Evolutionary conservation across 2,888 invertebrate genomes (phyloP), one percentile per base, ranked within the genome.

Genomic region (Papilio demoleus): DNA sequence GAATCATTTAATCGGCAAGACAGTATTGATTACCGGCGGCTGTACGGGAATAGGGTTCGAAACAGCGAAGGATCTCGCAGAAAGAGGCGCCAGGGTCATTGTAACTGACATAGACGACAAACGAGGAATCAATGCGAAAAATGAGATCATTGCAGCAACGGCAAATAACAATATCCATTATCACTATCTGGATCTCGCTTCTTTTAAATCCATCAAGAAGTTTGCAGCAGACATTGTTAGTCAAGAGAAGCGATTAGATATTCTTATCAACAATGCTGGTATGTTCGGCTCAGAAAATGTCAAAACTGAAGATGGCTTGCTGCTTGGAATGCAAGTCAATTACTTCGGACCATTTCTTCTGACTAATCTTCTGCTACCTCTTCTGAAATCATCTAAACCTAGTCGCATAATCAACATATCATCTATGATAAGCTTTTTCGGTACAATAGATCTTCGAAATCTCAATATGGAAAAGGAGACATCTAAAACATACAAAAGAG

Each of bases 21-120:
- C 96, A 2, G 96, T 96, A 14, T 93, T 98, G 64, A 94, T 98
- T 42, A 98, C 97, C 11, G 98, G 97, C 22, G 96, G 96, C 60
- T 97, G 96, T 73, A 93, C 95, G 74, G 97, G 97, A 5, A 96
- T 97, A 76, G 97, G 97, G 34, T 95, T 94, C 77, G 96, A 96
- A 81, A 96, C 96, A 0, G 95, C 96, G 0, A 93, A 93, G 73
- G 94, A 96, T 78, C 81, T 96, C 62, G 96, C 96, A 0, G 94
- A 93, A 70, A 92, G 96, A 78, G 96, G 96, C 31, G 97, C 96
- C 0, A 93, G 94, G 70, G 93, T 97, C 8, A 95, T 97, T 66
- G 93, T 98, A 93, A 97, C 96, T 0, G 97, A 97, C 82, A 93
- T 97, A 73, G 95, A 96, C 80, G 81, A 95, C 70, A 94, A 93